These are phyloP conservation scores for Ginglymostoma cirratum DNA, from an alignment of 2,113 vertebrate genomes.

Conservation along the genomic window DNA sequence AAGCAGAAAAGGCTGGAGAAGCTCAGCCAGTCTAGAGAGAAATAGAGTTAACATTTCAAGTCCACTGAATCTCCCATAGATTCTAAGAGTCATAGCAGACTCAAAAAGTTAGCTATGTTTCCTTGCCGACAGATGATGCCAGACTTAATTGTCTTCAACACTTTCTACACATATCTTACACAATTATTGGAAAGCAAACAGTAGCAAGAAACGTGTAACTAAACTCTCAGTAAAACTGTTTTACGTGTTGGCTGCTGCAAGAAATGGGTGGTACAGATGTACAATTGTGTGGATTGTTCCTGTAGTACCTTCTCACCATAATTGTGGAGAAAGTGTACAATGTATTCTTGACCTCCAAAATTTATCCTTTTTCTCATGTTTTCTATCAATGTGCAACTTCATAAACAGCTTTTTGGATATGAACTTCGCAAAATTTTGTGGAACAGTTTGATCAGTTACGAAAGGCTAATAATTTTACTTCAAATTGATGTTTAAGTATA, in stretches of 20 bases:
- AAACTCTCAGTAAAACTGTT: neutral
- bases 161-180: too few relatives aligned
- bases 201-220: neutral
- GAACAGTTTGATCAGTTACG: neutral
- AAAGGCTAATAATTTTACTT: neutral
- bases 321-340: neutral
- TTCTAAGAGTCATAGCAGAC: too few relatives aligned
- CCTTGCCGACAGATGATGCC: too few relatives aligned
- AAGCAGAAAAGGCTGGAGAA: too few relatives aligned
- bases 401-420: neutral
- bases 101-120: too few relatives aligned
- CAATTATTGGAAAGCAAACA: neutral
- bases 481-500: neutral
- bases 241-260: neutral
- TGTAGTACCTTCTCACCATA: neutral
- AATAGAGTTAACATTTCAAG: too few relatives aligned
- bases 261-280: neutral
- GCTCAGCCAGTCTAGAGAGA: too few relatives aligned
- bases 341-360: neutral
- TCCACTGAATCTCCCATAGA: too few relatives aligned
- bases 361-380: neutral
- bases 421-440: neutral
- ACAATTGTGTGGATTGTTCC: neutral
- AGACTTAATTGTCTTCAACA: too few relatives aligned
- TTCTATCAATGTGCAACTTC: neutral